These are phyloP conservation scores for Cryptomyrus ogoouensis DNA, from an alignment of 2,113 vertebrate genomes.

Conservation along the genomic window DNA sequence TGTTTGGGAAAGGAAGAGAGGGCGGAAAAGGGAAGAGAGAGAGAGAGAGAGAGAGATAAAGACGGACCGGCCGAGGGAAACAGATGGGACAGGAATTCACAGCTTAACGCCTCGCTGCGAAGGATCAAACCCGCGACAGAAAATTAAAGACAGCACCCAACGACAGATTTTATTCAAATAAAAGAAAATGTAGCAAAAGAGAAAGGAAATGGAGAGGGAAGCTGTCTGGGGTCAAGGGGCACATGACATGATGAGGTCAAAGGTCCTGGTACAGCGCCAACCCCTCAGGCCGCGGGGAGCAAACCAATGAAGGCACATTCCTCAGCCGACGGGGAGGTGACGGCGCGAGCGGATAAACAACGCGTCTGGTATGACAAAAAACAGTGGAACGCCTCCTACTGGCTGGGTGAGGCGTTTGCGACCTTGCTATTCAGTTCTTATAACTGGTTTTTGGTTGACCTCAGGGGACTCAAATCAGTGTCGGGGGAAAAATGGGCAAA, in stretches of 20 bases:
- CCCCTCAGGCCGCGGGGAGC: background rate
- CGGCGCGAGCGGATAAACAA: background rate
- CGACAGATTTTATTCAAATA: background rate
- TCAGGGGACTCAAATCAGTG: background rate
- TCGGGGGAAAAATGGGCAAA: background rate
- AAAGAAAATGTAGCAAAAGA: background rate
- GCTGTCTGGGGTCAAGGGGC: background rate
- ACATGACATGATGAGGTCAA: background rate
- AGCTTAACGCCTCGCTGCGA: background rate
- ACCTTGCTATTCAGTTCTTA: background rate
- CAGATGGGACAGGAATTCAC: background rate
- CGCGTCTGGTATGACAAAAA: background rate
- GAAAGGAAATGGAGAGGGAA: background rate
- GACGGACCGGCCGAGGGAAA: background rate
- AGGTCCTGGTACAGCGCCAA: background rate
- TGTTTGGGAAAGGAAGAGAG: conserved; percentile 33
- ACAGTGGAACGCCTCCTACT: background rate
- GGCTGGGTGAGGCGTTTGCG: background rate
- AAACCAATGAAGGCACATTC: background rate
- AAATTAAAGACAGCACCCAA: background rate
- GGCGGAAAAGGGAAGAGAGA: background rate
- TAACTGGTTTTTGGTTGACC: background rate
- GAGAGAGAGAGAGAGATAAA: background rate
- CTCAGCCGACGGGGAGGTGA: no score
- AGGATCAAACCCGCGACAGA: background rate